phyloP scores from a whole-genome alignment of 1,140 invertebrate species.

The Diprion similis region DNA sequence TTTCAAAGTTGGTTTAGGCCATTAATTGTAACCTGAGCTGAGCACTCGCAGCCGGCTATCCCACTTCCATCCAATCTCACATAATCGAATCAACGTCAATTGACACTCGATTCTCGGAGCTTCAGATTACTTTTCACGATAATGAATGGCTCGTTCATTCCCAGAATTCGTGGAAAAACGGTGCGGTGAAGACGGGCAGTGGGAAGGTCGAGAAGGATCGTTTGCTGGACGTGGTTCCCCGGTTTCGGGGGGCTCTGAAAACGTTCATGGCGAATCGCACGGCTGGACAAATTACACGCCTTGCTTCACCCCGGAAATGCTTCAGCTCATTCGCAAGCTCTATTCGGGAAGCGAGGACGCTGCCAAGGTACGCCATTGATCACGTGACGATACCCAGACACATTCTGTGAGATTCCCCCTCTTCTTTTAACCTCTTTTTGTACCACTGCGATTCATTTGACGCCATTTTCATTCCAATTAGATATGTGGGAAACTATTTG shows the following conservation, averaged over 20 bases:
- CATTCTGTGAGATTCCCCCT: too few relatives aligned
- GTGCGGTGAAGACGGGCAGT: constrained; percentile 76
- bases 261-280: constrained; percentile 40
- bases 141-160: constrained; percentile 1
- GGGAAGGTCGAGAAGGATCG: constrained; percentile 67
- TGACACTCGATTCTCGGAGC: not conserved
- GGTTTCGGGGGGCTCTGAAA: constrained; percentile 24
- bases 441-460: too few relatives aligned
- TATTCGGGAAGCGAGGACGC: constrained; percentile 61
- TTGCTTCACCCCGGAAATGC: constrained; percentile 80
- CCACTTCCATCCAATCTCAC: too few relatives aligned
- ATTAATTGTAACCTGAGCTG: too few relatives aligned
- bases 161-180: constrained; percentile 78
- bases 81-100: too few relatives aligned
- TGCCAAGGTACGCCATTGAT: constrained; percentile 45
- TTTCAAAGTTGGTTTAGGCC: too few relatives aligned
- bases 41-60: too few relatives aligned
- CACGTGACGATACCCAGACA: too few relatives aligned
- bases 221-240: constrained; percentile 29
- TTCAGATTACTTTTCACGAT: not conserved
- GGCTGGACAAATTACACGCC: constrained; percentile 90
- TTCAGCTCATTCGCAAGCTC: constrained; percentile 69
- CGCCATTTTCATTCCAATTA: too few relatives aligned
- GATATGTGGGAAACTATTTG: too few relatives aligned
- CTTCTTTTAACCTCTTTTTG: too few relatives aligned